Base-by-base conservation (phyloP, 2,797 vertebrate genomes). In the Falco berigora region DNA sequence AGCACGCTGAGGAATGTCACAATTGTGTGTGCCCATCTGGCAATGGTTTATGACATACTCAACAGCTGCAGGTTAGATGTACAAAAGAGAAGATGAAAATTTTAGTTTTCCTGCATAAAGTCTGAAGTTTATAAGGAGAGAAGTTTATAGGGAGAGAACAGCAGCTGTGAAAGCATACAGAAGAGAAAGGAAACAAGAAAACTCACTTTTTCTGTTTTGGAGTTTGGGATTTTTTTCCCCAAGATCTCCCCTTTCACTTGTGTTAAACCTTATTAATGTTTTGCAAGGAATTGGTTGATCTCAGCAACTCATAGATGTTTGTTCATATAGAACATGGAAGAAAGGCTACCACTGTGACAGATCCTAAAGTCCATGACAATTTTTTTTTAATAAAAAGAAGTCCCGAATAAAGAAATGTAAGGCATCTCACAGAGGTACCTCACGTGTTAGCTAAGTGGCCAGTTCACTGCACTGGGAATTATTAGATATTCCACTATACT, bases 1-100 rank as follows among this genome's bases (percentile, higher is more conserved):
- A 52, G 99, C 99, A 0, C 99, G 97, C 50, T 98, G 98, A 7
- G 98, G 97, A 78, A 98, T 97, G 92, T 99, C 99, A 74, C 99
- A 99, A 73, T 96, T 94, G n/a, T 99, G 99, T 8, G 98, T 98
- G 53, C 98, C 98, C 4, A 94, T 97, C 67, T 97, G 96, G 72
- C 99, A 99, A 68, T 99, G 98, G 92, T 99, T 98, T 49, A 98
- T 58, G 1, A 96, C 97, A 14, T 96, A 98, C 46, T 98, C 97
- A n/a, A 98, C 97, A 97, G 96, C 97, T 97, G 93, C 12, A 92
- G 94, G 96, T 95, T 44, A 95, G 36, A 96, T 1, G 24, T 7
- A 20, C 8, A 66, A 62, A 23, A 86, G 23, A 58, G 38, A 18
- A 77, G 78, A 55, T 19, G 20, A 83, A 92, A 88, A 52, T 17